Conservation (phyloP, 2,888 invertebrate genomes). For the Drosophila lutescens region DNA sequence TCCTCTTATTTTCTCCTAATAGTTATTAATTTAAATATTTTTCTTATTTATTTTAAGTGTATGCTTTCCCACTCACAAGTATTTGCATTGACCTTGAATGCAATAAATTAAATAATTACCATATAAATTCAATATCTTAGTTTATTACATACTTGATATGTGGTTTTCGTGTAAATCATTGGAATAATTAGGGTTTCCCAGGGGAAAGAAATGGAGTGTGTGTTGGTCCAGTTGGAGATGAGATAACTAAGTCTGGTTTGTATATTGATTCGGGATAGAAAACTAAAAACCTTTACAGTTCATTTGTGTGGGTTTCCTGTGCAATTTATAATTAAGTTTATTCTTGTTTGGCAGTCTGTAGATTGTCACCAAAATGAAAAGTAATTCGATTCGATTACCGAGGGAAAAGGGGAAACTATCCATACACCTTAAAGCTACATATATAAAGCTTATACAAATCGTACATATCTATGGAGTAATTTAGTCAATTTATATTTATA, state of each 20-base stretch:
- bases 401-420: slow-evolving; percentile 20
- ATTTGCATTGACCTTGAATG: slow-evolving; percentile 54
- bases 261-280: slow-evolving; percentile 6
- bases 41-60: slow-evolving; percentile 60
- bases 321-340: slow-evolving; percentile 7
- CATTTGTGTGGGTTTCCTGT: slow-evolving; percentile 2
- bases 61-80: slow-evolving; percentile 70
- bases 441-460: slow-evolving; percentile 71
- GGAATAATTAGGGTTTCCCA: slow-evolving; percentile 18
- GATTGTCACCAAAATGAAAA: slow-evolving; percentile 67
- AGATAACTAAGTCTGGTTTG: slow-evolving; percentile 12
- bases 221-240: slow-evolving; percentile 69
- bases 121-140: slow-evolving; percentile 33
- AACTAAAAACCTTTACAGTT: background rate
- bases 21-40: slow-evolving; percentile 23
- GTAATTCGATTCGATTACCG: slow-evolving; percentile 35
- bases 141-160: slow-evolving; percentile 71
- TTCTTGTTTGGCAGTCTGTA: slow-evolving; percentile 66
- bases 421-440: slow-evolving; percentile 28
- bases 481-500: slow-evolving; percentile 16
- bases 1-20: slow-evolving; percentile 17
- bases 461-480: slow-evolving; percentile 48
- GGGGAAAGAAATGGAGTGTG: slow-evolving; percentile 5
- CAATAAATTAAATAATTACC: slow-evolving; percentile 41
- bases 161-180: slow-evolving; percentile 58